A percentile compares a stretch with the other conserved stretches of the same genome.
These are phyloP conservation scores for Andricus quercusramuli DNA, from an alignment of 2,888 invertebrate species.

Conservation along the genomic window DNA sequence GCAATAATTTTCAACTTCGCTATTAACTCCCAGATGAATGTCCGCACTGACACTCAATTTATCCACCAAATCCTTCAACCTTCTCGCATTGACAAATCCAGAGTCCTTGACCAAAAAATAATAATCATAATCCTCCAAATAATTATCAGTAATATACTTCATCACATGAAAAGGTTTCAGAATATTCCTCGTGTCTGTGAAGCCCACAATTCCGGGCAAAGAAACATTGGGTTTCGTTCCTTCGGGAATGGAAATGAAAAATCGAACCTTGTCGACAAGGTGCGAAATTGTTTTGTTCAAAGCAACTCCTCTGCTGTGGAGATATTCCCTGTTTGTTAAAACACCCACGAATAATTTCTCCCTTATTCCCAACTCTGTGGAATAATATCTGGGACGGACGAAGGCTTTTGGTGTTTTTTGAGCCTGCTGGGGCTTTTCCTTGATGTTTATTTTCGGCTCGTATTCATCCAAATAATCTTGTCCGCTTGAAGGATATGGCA, in stretches of 20 bases:
- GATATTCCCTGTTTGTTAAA: constrained; percentile 87
- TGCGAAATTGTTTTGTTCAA: constrained; percentile 94
- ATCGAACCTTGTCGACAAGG: constrained; percentile 90
- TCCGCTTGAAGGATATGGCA: constrained; percentile 55
- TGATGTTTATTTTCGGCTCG: constrained; percentile 78
- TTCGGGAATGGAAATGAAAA: constrained; percentile 84
- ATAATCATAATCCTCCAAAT: constrained; percentile 94
- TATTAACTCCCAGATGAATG: constrained; percentile 88
- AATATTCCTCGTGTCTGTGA: constrained; percentile 88
- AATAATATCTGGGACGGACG: constrained; percentile 94
- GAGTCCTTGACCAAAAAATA: constrained; percentile 93
- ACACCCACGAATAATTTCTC: constrained; percentile 94
- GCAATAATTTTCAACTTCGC: constrained; percentile 84
- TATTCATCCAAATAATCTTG: constrained; percentile 75
- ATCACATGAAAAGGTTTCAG: constrained; percentile 92
- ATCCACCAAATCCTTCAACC: constrained; percentile 85
- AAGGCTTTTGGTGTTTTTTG: constrained; percentile 82
- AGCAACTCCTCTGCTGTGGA: constrained; percentile 87
- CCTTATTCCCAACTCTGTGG: constrained; percentile 95
- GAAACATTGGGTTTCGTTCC: constrained; percentile 80
- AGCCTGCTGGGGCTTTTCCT: constrained; percentile 78
- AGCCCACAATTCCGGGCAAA: constrained; percentile 89
- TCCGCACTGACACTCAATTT: constrained; percentile 91
- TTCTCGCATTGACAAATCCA: constrained; percentile 90
- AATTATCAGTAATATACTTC: constrained; percentile 94